Evolutionary conservation across 2,113 vertebrate species (phyloP), one percentile per base, ranked within the genome.

Genomic region (Pangasianodon gigas): DNA sequence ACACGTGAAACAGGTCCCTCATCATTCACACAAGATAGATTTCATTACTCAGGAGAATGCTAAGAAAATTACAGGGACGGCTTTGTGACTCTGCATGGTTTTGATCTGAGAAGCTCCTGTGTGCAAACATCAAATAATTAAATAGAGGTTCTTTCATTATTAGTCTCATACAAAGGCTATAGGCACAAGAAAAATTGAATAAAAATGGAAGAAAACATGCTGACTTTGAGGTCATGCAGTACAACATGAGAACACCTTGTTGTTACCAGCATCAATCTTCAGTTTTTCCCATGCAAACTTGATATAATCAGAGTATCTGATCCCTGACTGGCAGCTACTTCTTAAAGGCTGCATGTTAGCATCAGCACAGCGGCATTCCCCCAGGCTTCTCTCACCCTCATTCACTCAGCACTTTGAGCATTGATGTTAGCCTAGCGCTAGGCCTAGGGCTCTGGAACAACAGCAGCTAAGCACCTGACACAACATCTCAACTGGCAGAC

Each of bases 1-100:
- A 46, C 29, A 21, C 3, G 11, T 32, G 21, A 60, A 85, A 60
- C 75, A 74, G 77, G 9, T 54, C 60, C 29, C 48, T 44, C 62
- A 84, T 86, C 65, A 24, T 74, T 86, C 84, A 86, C 41, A 54
- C 67, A 16, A 82, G 77, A 44, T 84, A 58, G 51, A 69, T 74
- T 71, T 58, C 60, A 56, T 74, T 89, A 84, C 65, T 37, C n/a
- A 14, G 46, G 32, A 37, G 62, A 88, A 88, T 52, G 32, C 75
- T 91, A 56, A 46, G 87, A 85, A 88, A 85, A 90, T 46, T 85
- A 75, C 37, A 88, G 83, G 29, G 65, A 75, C 81, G 60, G 58
- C 58, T 69, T 54, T 67, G 62, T 89, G 19, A 89, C 80, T 88
- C 87, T 71, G 24, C 48, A 69, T 88, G 87, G 81, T 71, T 79